Percentiles rank a stretch among this genome's conserved stretches.
phyloP scores from a whole-genome alignment of 2,113 vertebrate genomes.

The Phoenicopterus ruber region DNA sequence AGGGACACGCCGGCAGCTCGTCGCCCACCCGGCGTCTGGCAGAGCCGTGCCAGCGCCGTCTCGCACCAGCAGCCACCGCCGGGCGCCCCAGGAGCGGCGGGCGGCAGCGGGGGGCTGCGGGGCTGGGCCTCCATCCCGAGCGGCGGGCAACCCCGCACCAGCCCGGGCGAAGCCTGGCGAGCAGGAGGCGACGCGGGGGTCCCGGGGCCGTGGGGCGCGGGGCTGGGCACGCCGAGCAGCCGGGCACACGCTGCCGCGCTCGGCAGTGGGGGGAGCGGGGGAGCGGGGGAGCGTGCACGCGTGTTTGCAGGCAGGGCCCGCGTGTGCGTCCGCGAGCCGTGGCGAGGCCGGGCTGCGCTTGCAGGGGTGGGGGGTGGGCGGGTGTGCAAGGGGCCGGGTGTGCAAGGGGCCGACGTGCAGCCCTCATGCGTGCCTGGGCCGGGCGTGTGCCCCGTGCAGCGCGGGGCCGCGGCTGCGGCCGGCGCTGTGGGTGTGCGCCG shows the following conservation, averaged over 20 bases:
- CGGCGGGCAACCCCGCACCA: accelerated
- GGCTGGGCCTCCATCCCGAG: background rate
- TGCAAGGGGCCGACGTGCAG: background rate
- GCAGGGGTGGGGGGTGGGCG: background rate
- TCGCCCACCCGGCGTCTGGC: conserved; percentile 61
- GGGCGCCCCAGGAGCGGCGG: background rate
- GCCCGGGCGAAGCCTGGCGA: background rate
- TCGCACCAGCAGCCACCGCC: background rate
- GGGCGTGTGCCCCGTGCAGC: background rate
- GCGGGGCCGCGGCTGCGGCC: background rate
- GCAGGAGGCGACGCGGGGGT: background rate
- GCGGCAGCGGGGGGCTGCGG: background rate
- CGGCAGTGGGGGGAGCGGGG: too few relatives aligned
- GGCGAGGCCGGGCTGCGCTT: background rate
- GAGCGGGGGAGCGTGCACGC: too few relatives aligned
- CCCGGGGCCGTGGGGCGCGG: accelerated
- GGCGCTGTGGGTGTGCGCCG: background rate
- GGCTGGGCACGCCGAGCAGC: background rate
- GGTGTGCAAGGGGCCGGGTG: background rate
- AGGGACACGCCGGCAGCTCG: background rate
- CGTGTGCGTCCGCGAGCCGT: background rate
- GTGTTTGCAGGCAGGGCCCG: background rate
- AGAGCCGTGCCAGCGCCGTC: background rate
- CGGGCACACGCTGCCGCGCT: accelerated
- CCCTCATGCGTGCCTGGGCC: background rate